phyloP scores from a whole-genome alignment of 2,888 invertebrate genomes.

The Caenorhabditis japonica region DNA sequence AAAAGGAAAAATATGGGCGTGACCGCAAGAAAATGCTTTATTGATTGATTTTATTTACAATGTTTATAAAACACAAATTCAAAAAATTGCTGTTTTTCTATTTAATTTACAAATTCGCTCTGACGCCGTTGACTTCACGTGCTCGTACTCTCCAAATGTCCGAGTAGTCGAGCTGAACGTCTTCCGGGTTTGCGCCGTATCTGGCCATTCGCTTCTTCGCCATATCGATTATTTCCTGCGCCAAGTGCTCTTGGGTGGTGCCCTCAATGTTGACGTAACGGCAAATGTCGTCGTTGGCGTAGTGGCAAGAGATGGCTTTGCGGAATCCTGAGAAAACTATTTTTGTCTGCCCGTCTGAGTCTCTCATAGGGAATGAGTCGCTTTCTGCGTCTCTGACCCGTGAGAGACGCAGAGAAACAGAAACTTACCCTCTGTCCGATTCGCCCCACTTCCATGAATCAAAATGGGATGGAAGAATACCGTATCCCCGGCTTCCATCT shows the following conservation, averaged over 20 bases:
- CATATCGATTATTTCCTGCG: slow-evolving; percentile 65
- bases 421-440: slow-evolving; percentile 81
- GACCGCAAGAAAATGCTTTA: too few relatives aligned
- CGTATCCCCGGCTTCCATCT: slow-evolving; percentile 89
- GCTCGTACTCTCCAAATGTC: slow-evolving; percentile 67
- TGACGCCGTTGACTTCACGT: slow-evolving; percentile 61
- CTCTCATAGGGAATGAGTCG: too few relatives aligned
- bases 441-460: slow-evolving; percentile 89
- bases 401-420: neutral
- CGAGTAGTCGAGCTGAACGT: slow-evolving; percentile 49
- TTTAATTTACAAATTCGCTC: slow-evolving; percentile 61
- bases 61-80: too few relatives aligned
- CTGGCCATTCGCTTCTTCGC: slow-evolving; percentile 62
- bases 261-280: slow-evolving; percentile 83
- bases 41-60: too few relatives aligned
- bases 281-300: slow-evolving; percentile 83
- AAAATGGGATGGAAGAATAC: slow-evolving; percentile 88
- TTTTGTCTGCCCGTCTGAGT: too few relatives aligned
- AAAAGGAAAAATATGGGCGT: too few relatives aligned
- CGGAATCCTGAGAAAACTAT: slow-evolving; percentile 81
- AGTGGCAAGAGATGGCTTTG: slow-evolving; percentile 88
- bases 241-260: slow-evolving; percentile 59
- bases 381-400: neutral
- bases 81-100: too few relatives aligned
- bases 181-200: slow-evolving; percentile 51